Conservation (phyloP, 2,113 vertebrate genomes). For the Motacilla tschutschensis region DNA sequence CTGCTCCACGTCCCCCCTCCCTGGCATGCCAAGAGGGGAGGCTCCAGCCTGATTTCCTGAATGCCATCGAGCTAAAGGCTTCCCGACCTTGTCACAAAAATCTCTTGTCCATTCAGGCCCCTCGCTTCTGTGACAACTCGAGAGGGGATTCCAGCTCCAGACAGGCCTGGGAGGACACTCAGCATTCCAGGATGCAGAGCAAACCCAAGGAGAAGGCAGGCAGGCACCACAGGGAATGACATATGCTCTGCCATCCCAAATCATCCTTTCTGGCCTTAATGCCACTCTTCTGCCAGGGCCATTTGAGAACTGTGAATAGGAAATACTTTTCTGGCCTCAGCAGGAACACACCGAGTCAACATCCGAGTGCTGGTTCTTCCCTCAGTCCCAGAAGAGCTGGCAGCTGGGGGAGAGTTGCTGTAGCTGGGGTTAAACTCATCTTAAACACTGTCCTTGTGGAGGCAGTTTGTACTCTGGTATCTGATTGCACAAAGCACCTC, state of each 20-base stretch:
- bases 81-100: background rate
- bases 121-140: background rate
- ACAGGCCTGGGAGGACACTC: fast-evolving
- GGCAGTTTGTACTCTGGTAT: background rate
- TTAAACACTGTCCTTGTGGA: background rate
- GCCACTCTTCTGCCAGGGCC: background rate
- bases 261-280: background rate
- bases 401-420: background rate
- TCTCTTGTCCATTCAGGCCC: background rate
- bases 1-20: background rate
- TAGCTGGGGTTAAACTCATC: background rate
- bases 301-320: background rate
- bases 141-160: background rate
- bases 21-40: background rate
- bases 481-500: background rate
- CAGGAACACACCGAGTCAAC: background rate
- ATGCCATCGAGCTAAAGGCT: background rate
- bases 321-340: background rate
- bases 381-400: background rate
- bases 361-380: fast-evolving
- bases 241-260: background rate
- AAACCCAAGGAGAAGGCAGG: background rate
- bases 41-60: constrained; percentile 2
- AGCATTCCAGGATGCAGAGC: fast-evolving
- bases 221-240: background rate